Evolutionary conservation across 2,113 vertebrate genomes (phyloP).

Genomic region (Aegithalos caudatus): DNA sequence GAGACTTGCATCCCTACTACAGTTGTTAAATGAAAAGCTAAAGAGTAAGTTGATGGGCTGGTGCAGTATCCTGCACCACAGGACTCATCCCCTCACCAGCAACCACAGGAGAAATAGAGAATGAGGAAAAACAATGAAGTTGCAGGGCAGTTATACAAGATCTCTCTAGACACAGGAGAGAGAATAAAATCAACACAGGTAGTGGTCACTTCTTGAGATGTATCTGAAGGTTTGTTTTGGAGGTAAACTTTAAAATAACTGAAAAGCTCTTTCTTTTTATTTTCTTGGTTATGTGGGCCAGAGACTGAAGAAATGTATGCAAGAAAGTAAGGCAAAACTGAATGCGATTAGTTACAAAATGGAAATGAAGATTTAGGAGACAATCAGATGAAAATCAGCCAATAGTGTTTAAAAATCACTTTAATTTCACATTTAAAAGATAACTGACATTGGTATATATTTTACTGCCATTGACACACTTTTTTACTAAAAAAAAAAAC

Average conservation of each 20-base stretch:
- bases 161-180: not conserved
- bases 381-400: not conserved
- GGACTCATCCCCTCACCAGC: not conserved
- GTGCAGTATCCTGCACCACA: not conserved
- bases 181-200: not conserved
- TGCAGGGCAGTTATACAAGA: not conserved
- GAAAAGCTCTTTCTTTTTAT: not conserved
- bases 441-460: not conserved
- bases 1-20: not conserved
- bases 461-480: not conserved
- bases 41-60: not conserved
- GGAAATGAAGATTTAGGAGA: not conserved
- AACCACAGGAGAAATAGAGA: not conserved
- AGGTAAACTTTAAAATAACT: not conserved
- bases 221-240: not conserved
- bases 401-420: not conserved
- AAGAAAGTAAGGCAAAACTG: not conserved
- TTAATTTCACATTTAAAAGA: not conserved
- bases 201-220: not conserved
- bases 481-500: not conserved
- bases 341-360: not conserved
- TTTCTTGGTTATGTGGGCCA: not conserved
- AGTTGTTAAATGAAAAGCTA: not conserved
- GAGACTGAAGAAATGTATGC: not conserved
- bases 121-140: not conserved